phyloP scores from a whole-genome alignment of 2,797 vertebrate genomes.

The Gymnodraco acuticeps region DNA sequence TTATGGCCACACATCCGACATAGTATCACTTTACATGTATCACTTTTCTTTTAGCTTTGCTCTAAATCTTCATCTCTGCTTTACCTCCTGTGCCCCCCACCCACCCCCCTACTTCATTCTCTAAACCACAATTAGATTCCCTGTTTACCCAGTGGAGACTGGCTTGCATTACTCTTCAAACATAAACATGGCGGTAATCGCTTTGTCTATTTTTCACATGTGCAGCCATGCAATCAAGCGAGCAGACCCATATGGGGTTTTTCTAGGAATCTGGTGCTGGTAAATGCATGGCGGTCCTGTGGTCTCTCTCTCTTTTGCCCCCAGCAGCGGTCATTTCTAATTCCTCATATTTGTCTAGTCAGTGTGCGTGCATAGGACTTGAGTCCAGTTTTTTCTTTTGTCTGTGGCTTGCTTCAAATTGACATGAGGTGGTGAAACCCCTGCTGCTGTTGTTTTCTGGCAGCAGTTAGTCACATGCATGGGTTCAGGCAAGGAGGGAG shows the following conservation, averaged over 20 bases:
- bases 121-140: constrained; percentile 80
- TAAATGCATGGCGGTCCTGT: constrained; percentile 71
- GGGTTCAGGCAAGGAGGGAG: constrained; percentile 48
- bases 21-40: constrained; percentile 32
- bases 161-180: constrained; percentile 83
- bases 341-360: constrained; percentile 72
- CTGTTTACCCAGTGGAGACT: constrained; percentile 81
- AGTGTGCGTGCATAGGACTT: constrained; percentile 52
- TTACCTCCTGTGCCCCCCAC: constrained; percentile 61
- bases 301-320: constrained; percentile 68
- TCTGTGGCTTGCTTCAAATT: constrained; percentile 77
- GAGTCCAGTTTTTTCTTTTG: constrained; percentile 67
- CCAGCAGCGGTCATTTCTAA: constrained; percentile 70
- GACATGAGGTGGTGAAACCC: constrained; percentile 71
- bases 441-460: constrained; percentile 72
- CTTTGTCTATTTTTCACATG: constrained; percentile 86
- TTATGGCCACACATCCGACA: constrained; percentile 33
- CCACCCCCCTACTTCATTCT: constrained; percentile 54
- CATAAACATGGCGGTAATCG: constrained; percentile 81
- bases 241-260: constrained; percentile 72
- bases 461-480: constrained; percentile 71
- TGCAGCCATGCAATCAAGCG: constrained; percentile 83
- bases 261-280: constrained; percentile 78
- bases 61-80: constrained; percentile 44
- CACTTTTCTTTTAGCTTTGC: constrained; percentile 28